These are phyloP conservation scores for Herminia tarsipennalis DNA, from an alignment of 2,888 invertebrate genomes.

Conservation along the genomic window DNA sequence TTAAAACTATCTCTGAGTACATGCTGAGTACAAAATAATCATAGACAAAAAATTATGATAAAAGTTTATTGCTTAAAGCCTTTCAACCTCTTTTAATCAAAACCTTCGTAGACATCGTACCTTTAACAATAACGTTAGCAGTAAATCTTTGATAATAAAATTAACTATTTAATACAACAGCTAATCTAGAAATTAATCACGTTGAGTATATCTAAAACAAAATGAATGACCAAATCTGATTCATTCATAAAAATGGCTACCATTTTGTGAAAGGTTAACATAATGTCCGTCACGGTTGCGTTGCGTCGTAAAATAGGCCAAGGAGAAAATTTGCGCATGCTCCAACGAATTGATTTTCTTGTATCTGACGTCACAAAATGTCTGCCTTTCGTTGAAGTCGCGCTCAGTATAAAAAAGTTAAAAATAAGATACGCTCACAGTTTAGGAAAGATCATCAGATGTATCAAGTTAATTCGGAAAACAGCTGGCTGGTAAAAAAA, in stretches of 20 bases:
- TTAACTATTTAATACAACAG: too few species aligned
- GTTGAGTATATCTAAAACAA: constrained; percentile 50
- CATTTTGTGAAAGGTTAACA: constrained; percentile 61
- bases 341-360: constrained; percentile 73
- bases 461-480: constrained; percentile 55
- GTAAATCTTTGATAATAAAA: too few species aligned
- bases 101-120: too few species aligned
- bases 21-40: too few species aligned
- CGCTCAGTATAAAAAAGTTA: constrained; percentile 73
- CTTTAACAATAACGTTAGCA: too few species aligned
- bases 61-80: too few species aligned
- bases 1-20: too few species aligned
- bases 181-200: constrained; percentile 46
- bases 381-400: constrained; percentile 58
- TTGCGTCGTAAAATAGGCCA: constrained; percentile 69
- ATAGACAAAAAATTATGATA: too few species aligned
- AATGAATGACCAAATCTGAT: constrained; percentile 69
- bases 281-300: constrained; percentile 64
- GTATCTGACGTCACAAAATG: constrained; percentile 81
- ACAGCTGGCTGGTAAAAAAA: constrained; percentile 50
- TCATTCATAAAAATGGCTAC: constrained; percentile 77
- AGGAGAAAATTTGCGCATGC: constrained; percentile 76
- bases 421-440: constrained; percentile 59
- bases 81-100: too few species aligned
- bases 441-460: constrained; percentile 59